A percentile compares a stretch with the other conserved stretches of the same genome.
Conservation (phyloP, 2,888 invertebrate genomes). For the Melipona bicolor region DNA sequence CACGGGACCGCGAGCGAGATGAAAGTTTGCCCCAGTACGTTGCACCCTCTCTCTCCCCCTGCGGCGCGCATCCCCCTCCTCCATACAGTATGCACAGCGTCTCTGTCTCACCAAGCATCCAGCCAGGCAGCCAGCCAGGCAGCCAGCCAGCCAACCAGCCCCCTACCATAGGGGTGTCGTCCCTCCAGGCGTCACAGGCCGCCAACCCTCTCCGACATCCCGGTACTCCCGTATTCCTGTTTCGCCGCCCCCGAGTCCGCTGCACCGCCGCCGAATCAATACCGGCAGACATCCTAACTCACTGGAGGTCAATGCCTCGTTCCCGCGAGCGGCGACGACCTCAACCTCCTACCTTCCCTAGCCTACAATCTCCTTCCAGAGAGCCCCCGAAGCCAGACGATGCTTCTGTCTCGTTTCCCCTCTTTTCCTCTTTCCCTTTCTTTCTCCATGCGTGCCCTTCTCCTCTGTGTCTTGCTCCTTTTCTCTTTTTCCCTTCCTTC, state of each 20-base stretch:
- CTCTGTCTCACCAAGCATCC: slow-evolving; percentile 71
- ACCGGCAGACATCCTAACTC: slow-evolving; percentile 86
- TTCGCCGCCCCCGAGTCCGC: slow-evolving; percentile 75
- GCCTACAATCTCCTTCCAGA: slow-evolving; percentile 77
- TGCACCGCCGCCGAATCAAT: slow-evolving; percentile 84
- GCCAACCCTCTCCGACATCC: slow-evolving; percentile 69
- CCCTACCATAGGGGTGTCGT: slow-evolving; percentile 59
- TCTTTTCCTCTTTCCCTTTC: background rate
- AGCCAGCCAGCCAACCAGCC: slow-evolving; percentile 25
- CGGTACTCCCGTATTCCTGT: slow-evolving; percentile 77
- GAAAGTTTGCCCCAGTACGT: slow-evolving; percentile 82
- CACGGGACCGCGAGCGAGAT: slow-evolving; percentile 53
- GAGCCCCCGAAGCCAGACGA: slow-evolving; percentile 75
- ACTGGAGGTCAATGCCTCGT: slow-evolving; percentile 87
- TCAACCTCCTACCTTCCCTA: slow-evolving; percentile 83
- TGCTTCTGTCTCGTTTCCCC: slow-evolving; percentile 15
- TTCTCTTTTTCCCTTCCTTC: background rate
- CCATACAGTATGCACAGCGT: slow-evolving; percentile 56
- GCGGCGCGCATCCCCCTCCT: slow-evolving; percentile 23
- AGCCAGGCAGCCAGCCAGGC: slow-evolving; percentile 20
- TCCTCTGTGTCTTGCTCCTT: background rate
- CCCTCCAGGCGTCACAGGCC: slow-evolving; percentile 66
- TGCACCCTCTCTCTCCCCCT: slow-evolving; percentile 82
- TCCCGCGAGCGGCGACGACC: slow-evolving; percentile 86
- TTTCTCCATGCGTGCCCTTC: background rate